Percentiles rank a stretch among this genome's conserved stretches.
These are phyloP conservation scores for Orthochromis indermauri DNA, from an alignment of 2,113 vertebrate species.

Conservation along the genomic window DNA sequence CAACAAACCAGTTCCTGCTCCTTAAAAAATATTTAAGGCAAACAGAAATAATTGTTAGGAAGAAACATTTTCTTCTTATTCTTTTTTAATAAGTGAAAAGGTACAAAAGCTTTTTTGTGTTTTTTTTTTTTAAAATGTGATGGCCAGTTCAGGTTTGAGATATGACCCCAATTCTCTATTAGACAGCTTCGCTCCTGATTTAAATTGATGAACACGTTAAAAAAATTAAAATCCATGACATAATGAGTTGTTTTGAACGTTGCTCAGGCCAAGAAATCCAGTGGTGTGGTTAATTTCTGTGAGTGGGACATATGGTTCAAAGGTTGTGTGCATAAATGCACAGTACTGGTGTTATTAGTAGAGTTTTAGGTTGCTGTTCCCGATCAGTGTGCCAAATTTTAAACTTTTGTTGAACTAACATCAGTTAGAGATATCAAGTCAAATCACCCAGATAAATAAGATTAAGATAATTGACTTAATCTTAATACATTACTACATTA, in stretches of 20 bases:
- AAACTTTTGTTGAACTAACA: background rate
- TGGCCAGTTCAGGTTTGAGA: background rate
- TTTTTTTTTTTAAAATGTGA: rapidly evolving
- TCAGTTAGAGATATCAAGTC: background rate
- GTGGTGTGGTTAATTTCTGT: background rate
- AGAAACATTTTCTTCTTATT: background rate
- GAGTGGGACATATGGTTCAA: background rate
- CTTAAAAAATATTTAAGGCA: background rate
- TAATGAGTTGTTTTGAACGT: background rate
- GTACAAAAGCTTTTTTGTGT: background rate
- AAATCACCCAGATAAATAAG: background rate
- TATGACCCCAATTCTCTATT: background rate
- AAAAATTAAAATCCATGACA: background rate
- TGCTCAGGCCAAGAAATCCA: background rate
- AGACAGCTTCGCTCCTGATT: background rate
- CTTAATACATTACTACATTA: background rate
- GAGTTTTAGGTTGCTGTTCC: background rate
- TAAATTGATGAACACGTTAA: background rate
- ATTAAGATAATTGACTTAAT: slow-evolving; percentile 43
- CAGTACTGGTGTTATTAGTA: background rate
- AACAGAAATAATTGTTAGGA: background rate
- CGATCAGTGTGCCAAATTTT: background rate
- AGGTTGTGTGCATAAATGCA: background rate
- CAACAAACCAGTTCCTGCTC: background rate
- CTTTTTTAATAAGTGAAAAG: background rate